Conservation (phyloP, 2,113 vertebrate species). For the Lampris incognitus region DNA sequence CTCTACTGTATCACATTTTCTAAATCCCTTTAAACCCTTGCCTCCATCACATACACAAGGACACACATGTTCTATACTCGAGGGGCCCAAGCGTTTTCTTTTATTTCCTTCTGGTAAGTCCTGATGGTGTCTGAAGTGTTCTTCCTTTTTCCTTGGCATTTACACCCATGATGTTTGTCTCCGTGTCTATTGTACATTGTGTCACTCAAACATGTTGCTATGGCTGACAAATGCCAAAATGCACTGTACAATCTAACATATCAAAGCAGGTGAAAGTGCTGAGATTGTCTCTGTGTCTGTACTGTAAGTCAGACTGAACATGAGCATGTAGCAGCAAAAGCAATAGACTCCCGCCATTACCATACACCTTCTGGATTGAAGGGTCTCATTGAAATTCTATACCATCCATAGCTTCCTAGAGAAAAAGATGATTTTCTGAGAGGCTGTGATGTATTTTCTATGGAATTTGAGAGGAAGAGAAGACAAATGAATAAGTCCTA, state of each 20-base stretch:
- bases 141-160: conserved; percentile 1
- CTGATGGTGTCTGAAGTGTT: conserved; percentile 20
- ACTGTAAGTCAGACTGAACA: conserved; percentile 33
- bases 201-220: no score
- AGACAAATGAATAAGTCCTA: conserved; percentile 34
- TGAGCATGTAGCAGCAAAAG: conserved; percentile 10
- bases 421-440: conserved; percentile 36
- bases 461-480: conserved; percentile 8
- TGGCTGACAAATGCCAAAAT: no score
- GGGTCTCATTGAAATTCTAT: conserved; percentile 13
- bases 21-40: not conserved
- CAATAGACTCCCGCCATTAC: conserved; percentile 13
- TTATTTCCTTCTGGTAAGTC: conserved; percentile 23
- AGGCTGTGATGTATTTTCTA: conserved; percentile 37
- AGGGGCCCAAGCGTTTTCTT: not conserved
- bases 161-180: conserved; percentile 27
- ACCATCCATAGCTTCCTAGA: conserved; percentile 20
- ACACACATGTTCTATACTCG: conserved; percentile 6
- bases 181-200: not conserved
- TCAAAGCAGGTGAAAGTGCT: no score
- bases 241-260: no score
- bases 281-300: not conserved
- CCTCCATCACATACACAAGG: conserved; percentile 2
- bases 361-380: conserved; percentile 12
- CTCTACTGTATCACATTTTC: conserved; percentile 1